Conservation (phyloP, 2,113 vertebrate genomes). For the Thermophis baileyi region DNA sequence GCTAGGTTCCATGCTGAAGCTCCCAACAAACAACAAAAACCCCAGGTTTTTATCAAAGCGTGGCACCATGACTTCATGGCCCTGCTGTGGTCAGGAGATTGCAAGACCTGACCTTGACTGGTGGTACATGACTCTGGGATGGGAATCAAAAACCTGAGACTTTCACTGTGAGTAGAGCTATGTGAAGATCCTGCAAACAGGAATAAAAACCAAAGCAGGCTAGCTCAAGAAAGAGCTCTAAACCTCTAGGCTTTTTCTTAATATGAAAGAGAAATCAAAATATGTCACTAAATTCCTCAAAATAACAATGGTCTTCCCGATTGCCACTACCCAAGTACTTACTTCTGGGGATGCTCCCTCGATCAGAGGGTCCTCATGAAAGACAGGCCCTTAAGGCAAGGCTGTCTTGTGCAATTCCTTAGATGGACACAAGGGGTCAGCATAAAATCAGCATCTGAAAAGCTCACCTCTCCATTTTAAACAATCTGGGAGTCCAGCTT, state of each 20-base stretch:
- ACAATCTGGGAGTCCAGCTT: neutral
- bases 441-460: neutral
- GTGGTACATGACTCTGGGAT: neutral
- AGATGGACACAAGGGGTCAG: neutral
- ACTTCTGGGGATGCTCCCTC: neutral
- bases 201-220: neutral
- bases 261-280: neutral
- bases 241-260: neutral
- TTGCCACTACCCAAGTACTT: neutral
- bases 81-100: neutral
- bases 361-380: neutral
- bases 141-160: neutral
- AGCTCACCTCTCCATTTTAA: neutral
- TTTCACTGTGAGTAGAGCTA: neutral
- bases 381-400: neutral
- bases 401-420: neutral
- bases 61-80: neutral
- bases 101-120: neutral
- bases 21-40: neutral
- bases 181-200: neutral
- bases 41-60: neutral
- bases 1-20: neutral
- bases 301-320: neutral
- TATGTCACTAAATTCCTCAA: neutral
- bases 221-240: neutral